These are phyloP conservation scores for Willowsia nigromaculata DNA, from an alignment of 2,888 invertebrate species.

Conservation along the genomic window DNA sequence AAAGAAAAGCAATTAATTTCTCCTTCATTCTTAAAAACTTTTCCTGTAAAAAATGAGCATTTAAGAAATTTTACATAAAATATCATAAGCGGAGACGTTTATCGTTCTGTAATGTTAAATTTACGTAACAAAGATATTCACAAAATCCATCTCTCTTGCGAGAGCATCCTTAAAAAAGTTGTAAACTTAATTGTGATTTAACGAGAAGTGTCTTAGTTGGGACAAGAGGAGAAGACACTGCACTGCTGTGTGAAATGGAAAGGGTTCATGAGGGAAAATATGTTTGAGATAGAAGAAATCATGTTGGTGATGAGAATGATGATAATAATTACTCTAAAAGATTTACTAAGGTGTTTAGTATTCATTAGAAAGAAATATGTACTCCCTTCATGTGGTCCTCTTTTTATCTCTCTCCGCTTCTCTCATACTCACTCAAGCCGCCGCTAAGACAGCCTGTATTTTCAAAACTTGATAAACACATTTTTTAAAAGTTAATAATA, in stretches of 20 bases:
- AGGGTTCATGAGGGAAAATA: constrained; percentile 36
- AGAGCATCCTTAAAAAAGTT: constrained; percentile 22
- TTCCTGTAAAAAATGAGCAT: not conserved
- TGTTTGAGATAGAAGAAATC: not conserved
- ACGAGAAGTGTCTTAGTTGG: constrained; percentile 53
- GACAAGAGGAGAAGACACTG: too few relatives aligned
- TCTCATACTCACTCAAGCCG: constrained; percentile 35
- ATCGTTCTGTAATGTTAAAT: not conserved
- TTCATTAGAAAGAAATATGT: constrained; percentile 71
- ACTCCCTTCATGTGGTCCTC: constrained; percentile 71
- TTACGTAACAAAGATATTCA: constrained; percentile 46
- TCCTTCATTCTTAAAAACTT: too few relatives aligned
- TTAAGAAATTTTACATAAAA: not conserved
- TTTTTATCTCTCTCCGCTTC: constrained; percentile 58
- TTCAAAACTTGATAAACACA: constrained; percentile 48
- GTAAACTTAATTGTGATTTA: constrained; percentile 69
- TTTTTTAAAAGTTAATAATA: constrained; percentile 32
- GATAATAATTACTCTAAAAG: constrained; percentile 69
- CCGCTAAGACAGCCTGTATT: constrained; percentile 43
- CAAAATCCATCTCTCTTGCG: not conserved
- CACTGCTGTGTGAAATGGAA: constrained; percentile 50
- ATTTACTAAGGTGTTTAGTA: constrained; percentile 71
- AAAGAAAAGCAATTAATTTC: too few relatives aligned
- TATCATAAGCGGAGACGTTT: not conserved
- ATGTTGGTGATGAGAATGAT: constrained; percentile 52